These are phyloP conservation scores for Triops longicaudatus DNA, from an alignment of 1,140 invertebrate species.

Conservation along the genomic window DNA sequence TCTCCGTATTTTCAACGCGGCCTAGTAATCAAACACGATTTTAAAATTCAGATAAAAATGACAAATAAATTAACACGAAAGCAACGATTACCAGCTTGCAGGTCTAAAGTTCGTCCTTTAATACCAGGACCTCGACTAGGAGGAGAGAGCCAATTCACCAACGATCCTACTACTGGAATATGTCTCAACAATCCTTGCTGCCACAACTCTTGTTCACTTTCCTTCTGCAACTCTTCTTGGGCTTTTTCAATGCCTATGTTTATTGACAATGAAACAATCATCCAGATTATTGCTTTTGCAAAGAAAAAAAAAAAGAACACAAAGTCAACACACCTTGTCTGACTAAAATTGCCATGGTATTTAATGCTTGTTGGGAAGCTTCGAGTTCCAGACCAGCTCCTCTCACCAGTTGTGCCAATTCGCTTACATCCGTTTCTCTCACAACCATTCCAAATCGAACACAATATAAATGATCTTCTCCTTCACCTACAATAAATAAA, in stretches of 20 bases:
- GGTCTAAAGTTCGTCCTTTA: slow-evolving; percentile 29
- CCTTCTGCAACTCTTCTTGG: slow-evolving; percentile 77
- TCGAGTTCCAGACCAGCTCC: slow-evolving; percentile 82
- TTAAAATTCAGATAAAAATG: neutral
- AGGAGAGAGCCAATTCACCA: slow-evolving; percentile 82
- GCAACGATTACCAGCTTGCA: neutral
- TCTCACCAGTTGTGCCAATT: slow-evolving; percentile 75
- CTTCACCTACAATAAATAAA: slow-evolving; percentile 52
- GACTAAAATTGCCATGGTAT: slow-evolving; percentile 89
- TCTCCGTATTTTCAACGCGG: neutral
- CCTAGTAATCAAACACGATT: neutral
- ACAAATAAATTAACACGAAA: neutral
- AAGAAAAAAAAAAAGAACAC: neutral
- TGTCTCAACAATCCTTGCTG: slow-evolving; percentile 88
- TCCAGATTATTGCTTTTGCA: neutral
- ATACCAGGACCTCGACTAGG: slow-evolving; percentile 58
- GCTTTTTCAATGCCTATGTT: slow-evolving; percentile 78
- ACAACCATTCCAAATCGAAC: slow-evolving; percentile 96
- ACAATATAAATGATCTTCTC: slow-evolving; percentile 73
- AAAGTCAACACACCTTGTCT: slow-evolving; percentile 56
- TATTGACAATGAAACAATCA: slow-evolving; percentile 21
- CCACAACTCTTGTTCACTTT: slow-evolving; percentile 79
- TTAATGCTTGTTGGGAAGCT: slow-evolving; percentile 81
- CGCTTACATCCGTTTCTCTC: slow-evolving; percentile 83
- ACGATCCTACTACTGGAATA: slow-evolving; percentile 81